phyloP scores from a whole-genome alignment of 2,113 vertebrate species.

The Nestor notabilis region DNA sequence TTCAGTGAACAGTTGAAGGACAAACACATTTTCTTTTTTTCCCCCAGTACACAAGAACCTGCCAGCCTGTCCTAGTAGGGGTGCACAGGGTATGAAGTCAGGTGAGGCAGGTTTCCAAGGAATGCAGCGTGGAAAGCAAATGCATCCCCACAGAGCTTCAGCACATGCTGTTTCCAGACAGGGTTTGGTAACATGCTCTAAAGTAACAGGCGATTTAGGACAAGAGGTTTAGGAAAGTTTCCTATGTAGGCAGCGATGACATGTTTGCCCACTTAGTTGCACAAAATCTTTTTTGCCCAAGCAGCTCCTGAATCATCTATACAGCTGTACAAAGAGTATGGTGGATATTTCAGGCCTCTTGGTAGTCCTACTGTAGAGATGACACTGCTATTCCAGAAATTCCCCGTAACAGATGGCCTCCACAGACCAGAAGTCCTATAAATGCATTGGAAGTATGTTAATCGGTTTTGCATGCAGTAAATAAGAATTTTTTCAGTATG shows the following conservation, averaged over 20 bases:
- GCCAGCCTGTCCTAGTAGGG: not conserved
- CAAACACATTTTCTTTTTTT: not conserved
- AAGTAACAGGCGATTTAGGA: not conserved
- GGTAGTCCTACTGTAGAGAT: not conserved
- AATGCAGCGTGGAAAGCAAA: not conserved
- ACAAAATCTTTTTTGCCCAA: not conserved
- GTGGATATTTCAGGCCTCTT: not conserved
- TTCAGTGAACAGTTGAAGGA: not conserved
- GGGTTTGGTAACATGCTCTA: not conserved
- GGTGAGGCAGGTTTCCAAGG: not conserved
- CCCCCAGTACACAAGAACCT: not conserved
- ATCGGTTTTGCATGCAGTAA: slow-evolving; percentile 66
- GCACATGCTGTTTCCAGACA: not conserved
- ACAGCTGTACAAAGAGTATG: not conserved
- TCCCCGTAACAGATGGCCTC: slow-evolving; percentile 41
- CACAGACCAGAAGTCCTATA: slow-evolving; percentile 51
- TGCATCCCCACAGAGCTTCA: not conserved
- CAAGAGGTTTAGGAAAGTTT: not conserved
- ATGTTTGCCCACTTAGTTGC: not conserved
- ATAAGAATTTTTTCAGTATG: slow-evolving; percentile 55
- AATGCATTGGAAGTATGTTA: slow-evolving; percentile 40
- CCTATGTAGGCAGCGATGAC: not conserved
- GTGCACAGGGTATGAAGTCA: not conserved
- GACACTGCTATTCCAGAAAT: slow-evolving; percentile 38
- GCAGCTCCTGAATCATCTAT: not conserved